Conservation (phyloP, 2,888 invertebrate species). For the Alviniconcha strummeri region DNA sequence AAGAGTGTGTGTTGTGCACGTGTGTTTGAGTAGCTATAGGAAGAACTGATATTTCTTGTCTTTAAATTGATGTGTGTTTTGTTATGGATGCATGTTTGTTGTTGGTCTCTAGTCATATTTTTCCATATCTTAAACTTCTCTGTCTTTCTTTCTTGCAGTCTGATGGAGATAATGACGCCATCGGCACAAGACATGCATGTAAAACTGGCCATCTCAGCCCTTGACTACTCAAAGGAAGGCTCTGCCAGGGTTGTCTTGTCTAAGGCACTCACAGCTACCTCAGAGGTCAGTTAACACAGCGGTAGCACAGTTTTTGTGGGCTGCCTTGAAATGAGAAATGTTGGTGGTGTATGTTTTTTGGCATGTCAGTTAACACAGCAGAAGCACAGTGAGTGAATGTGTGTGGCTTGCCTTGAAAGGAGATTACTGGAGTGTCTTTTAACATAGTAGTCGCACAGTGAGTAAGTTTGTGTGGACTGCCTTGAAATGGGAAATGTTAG, state of each 20-base stretch:
- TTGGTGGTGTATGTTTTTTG: neutral
- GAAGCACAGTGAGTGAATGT: neutral
- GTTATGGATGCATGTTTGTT: too few relatives aligned
- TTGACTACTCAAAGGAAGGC: constrained; percentile 90
- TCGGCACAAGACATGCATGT: constrained; percentile 94
- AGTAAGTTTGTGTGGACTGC: neutral
- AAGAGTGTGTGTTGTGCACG: too few relatives aligned
- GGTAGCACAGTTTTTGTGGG: neutral
- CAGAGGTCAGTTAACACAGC: constrained; percentile 72
- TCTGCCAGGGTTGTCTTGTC: constrained; percentile 76
- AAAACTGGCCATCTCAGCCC: constrained; percentile 91
- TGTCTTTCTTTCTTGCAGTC: constrained; percentile 75
- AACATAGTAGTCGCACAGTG: neutral
- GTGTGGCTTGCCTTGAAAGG: neutral
- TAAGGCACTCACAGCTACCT: constrained; percentile 75
- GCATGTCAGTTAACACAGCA: neutral
- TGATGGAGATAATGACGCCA: constrained; percentile 84
- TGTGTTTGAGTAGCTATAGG: too few relatives aligned
- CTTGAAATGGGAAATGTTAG: too few relatives aligned
- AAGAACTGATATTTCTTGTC: too few relatives aligned
- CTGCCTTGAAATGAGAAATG: neutral
- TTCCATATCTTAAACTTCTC: too few relatives aligned
- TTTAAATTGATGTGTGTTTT: too few relatives aligned
- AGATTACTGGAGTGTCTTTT: neutral
- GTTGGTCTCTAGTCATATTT: too few relatives aligned